Evolutionary conservation across 2,888 invertebrate species (phyloP).

Genomic region (Nomada fucata): DNA sequence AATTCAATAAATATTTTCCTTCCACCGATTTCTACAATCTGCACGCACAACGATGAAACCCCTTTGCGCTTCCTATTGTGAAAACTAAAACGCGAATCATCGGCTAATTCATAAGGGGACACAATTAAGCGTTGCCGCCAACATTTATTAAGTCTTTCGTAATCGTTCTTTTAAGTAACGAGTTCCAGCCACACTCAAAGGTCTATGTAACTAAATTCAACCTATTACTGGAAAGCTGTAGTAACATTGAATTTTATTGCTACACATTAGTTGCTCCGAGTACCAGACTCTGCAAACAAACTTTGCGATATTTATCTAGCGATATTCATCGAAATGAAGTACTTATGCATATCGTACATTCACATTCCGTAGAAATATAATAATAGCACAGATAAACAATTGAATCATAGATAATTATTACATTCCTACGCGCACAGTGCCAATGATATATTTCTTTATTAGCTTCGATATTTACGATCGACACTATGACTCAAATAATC

Average conservation of each 20-base stretch:
- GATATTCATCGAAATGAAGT: conserved; percentile 26
- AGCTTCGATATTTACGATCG: background rate
- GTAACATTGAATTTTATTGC: conserved; percentile 63
- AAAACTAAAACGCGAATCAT: conserved; percentile 13
- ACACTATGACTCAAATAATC: conserved; percentile 10
- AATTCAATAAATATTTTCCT: conserved; percentile 16
- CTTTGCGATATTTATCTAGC: conserved; percentile 42
- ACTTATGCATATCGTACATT: conserved; percentile 42
- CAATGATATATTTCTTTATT: background rate
- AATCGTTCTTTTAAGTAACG: conserved; percentile 13
- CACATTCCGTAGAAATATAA: conserved; percentile 22
- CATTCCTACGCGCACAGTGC: conserved; percentile 16
- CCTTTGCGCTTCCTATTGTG: background rate
- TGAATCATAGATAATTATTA: conserved; percentile 29
- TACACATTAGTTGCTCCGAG: conserved; percentile 60
- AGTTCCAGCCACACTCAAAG: conserved; percentile 26
- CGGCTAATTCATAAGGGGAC: conserved; percentile 36
- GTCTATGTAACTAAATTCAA: conserved; percentile 73
- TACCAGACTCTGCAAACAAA: conserved; percentile 64
- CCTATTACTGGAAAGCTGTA: conserved; percentile 67
- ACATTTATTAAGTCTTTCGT: conserved; percentile 28
- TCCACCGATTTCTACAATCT: background rate
- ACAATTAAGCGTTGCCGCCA: conserved; percentile 43
- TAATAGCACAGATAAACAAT: conserved; percentile 42
- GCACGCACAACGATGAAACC: conserved; percentile 1